Evolutionary conservation across 2,797 vertebrate species (phyloP), one percentile per base, ranked within the genome.

Genomic region (Loriculus beryllinus): DNA sequence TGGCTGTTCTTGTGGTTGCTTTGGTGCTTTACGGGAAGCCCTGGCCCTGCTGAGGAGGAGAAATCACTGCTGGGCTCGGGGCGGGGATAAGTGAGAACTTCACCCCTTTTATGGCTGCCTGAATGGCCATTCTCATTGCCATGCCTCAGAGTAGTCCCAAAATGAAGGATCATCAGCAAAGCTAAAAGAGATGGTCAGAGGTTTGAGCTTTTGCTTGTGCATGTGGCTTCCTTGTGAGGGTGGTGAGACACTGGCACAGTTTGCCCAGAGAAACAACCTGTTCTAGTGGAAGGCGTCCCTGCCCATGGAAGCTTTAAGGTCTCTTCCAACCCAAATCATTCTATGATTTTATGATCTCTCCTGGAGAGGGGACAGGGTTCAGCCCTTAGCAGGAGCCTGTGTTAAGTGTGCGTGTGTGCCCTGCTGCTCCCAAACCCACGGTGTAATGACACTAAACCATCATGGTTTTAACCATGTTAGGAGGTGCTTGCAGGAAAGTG

Each of bases 361-460:
- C 39, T 19, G 43, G 26, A 33, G 9, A 39, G 22, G 25, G 6
- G 14, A 35, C 11, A 4, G 42, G 42, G 63, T 45, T 89, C 35
- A 64, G 35, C 20, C 28, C 39, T 72, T 12, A 21, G 23, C 40
- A 40, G 45, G 18, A 21, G 20, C 40, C 31, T 19, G 43, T 1
- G 7, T 54, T 56, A 3, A 19, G 48, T 4, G 37, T 14, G 35
- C 1, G 0, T 3, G 3, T 11, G 22, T 21, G 25, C 54, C 22
- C 22, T 28, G 43, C 59, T 45, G 76, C 70, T 60, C 76, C 51
- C n/a, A 18, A 29, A 19, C 26, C 15, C 21, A 12, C 1, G 0
- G 26, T 2, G 17, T 16, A 14, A 17, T 1, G 3, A 39, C 0
- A 4, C 45, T 15, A 39, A 59, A 26, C n/a, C 39, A 3, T 37